Percentiles rank a stretch among this genome's conserved stretches.
Conservation (phyloP, 2,797 vertebrate species). For the Siniperca obscura region DNA sequence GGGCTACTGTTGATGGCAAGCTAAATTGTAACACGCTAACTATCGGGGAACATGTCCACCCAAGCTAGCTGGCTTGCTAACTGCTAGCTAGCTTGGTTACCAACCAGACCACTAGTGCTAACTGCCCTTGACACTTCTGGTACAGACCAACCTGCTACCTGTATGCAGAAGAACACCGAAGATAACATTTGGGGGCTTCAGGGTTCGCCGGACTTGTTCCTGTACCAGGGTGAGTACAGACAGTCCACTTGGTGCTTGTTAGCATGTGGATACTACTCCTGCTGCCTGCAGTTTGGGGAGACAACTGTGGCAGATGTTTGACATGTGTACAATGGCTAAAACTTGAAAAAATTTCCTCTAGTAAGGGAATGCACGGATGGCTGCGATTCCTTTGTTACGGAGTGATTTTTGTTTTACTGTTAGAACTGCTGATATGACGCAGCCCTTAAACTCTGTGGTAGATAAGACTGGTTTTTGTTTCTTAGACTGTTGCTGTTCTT, state of each 20-base stretch:
- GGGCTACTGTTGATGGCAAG: too few species aligned
- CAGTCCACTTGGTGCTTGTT: too few species aligned
- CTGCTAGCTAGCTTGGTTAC: too few species aligned
- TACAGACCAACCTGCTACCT: not conserved
- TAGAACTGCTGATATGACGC: not conserved
- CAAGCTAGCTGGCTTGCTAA: too few species aligned
- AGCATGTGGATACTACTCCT: not conserved
- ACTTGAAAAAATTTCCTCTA: not conserved
- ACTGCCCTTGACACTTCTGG: not conserved
- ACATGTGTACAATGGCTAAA: not conserved
- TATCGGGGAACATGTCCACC: too few species aligned
- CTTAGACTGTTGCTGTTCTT: constrained; percentile 22
- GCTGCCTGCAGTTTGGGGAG: not conserved
- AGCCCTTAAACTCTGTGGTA: constrained; percentile 4
- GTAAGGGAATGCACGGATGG: not conserved
- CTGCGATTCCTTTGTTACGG: not conserved
- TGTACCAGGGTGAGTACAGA: not conserved
- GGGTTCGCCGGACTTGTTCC: not conserved
- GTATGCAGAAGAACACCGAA: too few species aligned
- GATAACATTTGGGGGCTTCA: not conserved
- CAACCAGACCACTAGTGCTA: too few species aligned
- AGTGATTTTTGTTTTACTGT: not conserved
- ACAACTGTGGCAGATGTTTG: not conserved
- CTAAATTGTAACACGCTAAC: too few species aligned
- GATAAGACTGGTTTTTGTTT: not conserved